phyloP scores from a whole-genome alignment of 2,797 vertebrate species.

The Lophotriccus pileatus region DNA sequence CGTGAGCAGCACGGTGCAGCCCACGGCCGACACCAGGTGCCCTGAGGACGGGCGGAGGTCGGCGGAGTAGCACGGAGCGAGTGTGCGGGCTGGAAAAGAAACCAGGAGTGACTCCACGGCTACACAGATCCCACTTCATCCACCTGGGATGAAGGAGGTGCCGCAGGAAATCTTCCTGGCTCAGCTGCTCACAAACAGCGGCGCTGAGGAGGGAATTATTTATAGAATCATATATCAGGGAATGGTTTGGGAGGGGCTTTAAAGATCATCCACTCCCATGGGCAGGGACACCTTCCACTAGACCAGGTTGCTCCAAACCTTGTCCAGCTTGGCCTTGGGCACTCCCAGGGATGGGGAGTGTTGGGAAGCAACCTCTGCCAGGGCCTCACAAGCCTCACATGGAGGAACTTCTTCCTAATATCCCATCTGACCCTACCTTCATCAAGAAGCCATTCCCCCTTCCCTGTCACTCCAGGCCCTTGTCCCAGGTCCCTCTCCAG shows the following conservation, averaged over 20 bases:
- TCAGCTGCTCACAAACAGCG: neutral
- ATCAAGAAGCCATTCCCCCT: neutral
- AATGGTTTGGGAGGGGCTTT: neutral
- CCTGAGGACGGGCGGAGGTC: neutral
- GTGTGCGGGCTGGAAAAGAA: neutral
- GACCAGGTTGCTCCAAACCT: neutral
- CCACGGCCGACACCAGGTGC: neutral
- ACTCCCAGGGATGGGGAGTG: neutral
- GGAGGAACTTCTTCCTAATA: neutral
- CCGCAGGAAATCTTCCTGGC: neutral
- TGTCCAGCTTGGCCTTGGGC: rapidly evolving
- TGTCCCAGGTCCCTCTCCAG: neutral
- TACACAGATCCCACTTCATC: rapidly evolving
- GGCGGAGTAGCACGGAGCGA: neutral
- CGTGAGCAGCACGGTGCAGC: neutral
- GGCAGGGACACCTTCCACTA: neutral
- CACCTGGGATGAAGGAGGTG: neutral
- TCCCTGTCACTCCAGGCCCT: neutral
- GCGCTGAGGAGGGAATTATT: neutral
- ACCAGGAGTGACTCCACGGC: rapidly evolving
- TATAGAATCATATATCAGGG: neutral
- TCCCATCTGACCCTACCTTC: neutral
- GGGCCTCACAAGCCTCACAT: rapidly evolving
- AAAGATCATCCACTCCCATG: neutral
- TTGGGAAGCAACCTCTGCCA: neutral